Evolutionary conservation across 2,797 vertebrate genomes (phyloP).

Genomic region (Enteromius fasciolatus): DNA sequence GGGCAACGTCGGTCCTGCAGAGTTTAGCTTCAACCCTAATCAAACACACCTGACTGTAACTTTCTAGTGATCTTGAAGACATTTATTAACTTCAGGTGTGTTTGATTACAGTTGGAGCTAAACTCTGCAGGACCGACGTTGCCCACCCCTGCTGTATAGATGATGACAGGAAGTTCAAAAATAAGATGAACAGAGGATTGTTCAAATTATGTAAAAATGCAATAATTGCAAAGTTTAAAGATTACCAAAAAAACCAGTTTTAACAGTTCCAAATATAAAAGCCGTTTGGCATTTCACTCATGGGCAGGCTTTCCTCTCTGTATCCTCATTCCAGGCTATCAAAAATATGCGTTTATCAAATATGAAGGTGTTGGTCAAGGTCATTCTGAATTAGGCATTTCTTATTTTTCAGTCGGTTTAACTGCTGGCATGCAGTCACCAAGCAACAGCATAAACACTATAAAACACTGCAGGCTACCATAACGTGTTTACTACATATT

Average conservation of each 20-base stretch:
- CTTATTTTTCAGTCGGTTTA: slow-evolving; percentile 25
- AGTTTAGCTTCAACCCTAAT: no score
- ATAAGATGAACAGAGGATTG: not conserved
- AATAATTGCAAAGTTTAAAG: not conserved
- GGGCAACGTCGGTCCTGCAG: no score
- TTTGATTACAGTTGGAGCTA: no score
- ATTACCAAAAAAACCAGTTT: not conserved
- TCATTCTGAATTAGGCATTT: slow-evolving; percentile 34
- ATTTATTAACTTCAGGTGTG: no score
- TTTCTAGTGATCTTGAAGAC: no score
- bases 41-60: no score
- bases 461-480: slow-evolving; percentile 19
- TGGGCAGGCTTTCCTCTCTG: not conserved
- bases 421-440: slow-evolving; percentile 5
- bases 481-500: slow-evolving; percentile 22
- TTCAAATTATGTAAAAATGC: not conserved
- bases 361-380: slow-evolving; percentile 14
- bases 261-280: not conserved
- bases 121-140: no score
- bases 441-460: slow-evolving; percentile 5
- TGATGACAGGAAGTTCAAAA: slow-evolving; percentile 3
- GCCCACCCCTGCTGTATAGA: not conserved
- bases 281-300: not conserved
- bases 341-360: slow-evolving; percentile 24
- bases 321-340: not conserved